phyloP scores from a whole-genome alignment of 2,113 vertebrate species.

The Thunnus maccoyii region DNA sequence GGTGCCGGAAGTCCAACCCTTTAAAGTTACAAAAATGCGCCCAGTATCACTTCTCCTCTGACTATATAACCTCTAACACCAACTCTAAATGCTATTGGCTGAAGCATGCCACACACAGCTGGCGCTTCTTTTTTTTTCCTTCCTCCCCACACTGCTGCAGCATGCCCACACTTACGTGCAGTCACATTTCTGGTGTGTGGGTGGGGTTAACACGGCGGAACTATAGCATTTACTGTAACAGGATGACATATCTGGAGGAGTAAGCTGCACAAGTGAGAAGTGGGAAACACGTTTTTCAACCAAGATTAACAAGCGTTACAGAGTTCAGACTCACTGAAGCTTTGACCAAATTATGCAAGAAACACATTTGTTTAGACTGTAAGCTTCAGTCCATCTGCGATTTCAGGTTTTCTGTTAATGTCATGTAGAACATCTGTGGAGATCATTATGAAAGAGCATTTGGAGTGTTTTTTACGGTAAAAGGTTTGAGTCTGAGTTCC shows the following conservation, averaged over 20 bases:
- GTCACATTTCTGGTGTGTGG: slow-evolving; percentile 75
- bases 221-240: slow-evolving; percentile 74
- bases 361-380: background rate
- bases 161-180: slow-evolving; percentile 63
- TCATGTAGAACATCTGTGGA: slow-evolving; percentile 36
- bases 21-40: slow-evolving; percentile 76
- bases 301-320: slow-evolving; percentile 27
- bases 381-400: slow-evolving; percentile 10
- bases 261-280: slow-evolving; percentile 46
- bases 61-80: slow-evolving; percentile 69
- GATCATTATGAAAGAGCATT: slow-evolving; percentile 9
- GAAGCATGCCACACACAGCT: slow-evolving; percentile 48
- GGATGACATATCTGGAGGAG: slow-evolving; percentile 71
- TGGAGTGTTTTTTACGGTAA: background rate
- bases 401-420: slow-evolving; percentile 14
- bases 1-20: slow-evolving; percentile 66
- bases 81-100: slow-evolving; percentile 65
- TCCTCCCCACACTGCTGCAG: slow-evolving; percentile 31
- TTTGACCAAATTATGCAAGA: slow-evolving; percentile 41
- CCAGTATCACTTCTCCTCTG: slow-evolving; percentile 63
- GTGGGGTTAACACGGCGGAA: slow-evolving; percentile 68
- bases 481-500: background rate
- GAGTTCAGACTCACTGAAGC: slow-evolving; percentile 20
- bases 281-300: slow-evolving; percentile 47
- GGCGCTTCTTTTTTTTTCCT: background rate